A percentile compares a stretch with the other conserved stretches of the same genome.
These are phyloP conservation scores for Parascotia fuliginaria DNA, from an alignment of 2,888 invertebrate species.

Conservation along the genomic window DNA sequence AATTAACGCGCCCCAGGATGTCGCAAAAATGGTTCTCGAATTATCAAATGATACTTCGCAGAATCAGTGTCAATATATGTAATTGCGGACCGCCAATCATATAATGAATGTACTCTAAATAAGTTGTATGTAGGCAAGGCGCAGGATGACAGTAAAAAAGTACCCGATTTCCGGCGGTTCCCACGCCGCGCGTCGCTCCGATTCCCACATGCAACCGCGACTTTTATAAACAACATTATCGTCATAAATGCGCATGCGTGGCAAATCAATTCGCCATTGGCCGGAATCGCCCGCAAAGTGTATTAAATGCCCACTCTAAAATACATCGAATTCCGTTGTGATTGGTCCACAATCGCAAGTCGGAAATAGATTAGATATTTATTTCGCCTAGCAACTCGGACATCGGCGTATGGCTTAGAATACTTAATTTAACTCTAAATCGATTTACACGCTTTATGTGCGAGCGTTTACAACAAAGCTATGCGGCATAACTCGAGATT, in stretches of 20 bases:
- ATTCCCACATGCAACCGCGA: constrained; percentile 73
- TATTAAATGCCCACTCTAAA: constrained; percentile 62
- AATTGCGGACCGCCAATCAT: constrained; percentile 52
- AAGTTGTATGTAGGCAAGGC: constrained; percentile 45
- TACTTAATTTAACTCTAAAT: constrained; percentile 41
- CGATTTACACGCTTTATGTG: constrained; percentile 42
- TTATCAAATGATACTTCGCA: constrained; percentile 36
- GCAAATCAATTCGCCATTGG: constrained; percentile 69
- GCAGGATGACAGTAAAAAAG: constrained; percentile 58
- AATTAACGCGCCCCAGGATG: constrained; percentile 23
- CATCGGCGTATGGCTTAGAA: constrained; percentile 49
- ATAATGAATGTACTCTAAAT: constrained; percentile 54
- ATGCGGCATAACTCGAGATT: constrained; percentile 19
- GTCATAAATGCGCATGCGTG: constrained; percentile 70
- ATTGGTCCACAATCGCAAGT: constrained; percentile 61
- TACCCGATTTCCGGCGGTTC: constrained; percentile 69
- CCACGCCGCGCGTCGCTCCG: constrained; percentile 70
- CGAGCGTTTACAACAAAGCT: constrained; percentile 39
- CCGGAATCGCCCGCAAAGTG: constrained; percentile 54
- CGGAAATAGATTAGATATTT: constrained; percentile 63
- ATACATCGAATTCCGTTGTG: constrained; percentile 64
- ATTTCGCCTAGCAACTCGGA: constrained; percentile 49
- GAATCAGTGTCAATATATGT: constrained; percentile 40
- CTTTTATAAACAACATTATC: constrained; percentile 67
- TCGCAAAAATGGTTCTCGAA: constrained; percentile 26